Conservation (phyloP, 2,888 invertebrate species). For the Conistra vaccinii region DNA sequence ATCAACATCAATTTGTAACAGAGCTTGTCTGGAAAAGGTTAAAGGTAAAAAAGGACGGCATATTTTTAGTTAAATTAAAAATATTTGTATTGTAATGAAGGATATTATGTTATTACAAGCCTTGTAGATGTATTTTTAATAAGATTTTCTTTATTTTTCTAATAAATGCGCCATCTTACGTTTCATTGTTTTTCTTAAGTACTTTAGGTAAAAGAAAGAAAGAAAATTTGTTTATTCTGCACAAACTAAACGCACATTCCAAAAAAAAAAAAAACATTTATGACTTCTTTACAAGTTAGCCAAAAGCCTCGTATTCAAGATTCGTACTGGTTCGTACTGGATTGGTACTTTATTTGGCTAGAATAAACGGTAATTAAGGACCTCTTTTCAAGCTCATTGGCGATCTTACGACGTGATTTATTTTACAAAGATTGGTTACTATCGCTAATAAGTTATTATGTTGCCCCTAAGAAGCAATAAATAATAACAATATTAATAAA, state of each 20-base stretch:
- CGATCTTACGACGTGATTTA: neutral
- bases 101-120: neutral
- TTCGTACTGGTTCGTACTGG: no score
- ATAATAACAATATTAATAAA: neutral
- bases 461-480: neutral
- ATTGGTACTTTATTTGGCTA: neutral
- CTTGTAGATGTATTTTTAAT: neutral
- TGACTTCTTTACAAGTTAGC: no score
- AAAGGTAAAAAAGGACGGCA: neutral
- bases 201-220: no score
- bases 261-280: no score
- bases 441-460: neutral
- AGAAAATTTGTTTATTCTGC: no score
- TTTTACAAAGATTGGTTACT: no score
- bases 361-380: neutral
- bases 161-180: neutral
- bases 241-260: no score
- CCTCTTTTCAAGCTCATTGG: neutral
- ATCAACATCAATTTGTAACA: constrained; percentile 33
- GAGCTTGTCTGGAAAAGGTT: constrained; percentile 12
- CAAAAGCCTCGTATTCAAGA: no score
- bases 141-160: neutral
- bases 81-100: neutral
- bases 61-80: constrained; percentile 23
- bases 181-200: neutral